Evolutionary conservation across 2,113 vertebrate species (phyloP).

Genomic region (Gymnogyps californianus): DNA sequence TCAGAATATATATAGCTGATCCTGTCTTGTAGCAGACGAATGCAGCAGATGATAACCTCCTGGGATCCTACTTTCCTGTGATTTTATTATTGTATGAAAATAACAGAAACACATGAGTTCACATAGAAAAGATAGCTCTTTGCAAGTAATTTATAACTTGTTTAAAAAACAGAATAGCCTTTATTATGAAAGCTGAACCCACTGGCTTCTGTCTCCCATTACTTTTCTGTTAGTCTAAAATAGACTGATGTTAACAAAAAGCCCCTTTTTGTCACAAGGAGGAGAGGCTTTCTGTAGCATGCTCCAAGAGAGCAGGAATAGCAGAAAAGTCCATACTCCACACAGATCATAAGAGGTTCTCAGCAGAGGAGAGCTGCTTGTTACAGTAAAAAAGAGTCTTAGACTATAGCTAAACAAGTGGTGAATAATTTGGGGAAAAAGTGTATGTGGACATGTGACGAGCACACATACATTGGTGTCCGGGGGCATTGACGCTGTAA

Average conservation of each 20-base stretch:
- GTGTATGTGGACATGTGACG: fast-evolving
- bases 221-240: not conserved
- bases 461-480: fast-evolving
- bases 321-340: not conserved
- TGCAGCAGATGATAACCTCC: not conserved
- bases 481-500: fast-evolving
- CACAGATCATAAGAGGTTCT: not conserved
- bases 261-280: not conserved
- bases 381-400: not conserved
- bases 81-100: not conserved
- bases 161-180: not conserved
- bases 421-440: not conserved
- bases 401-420: not conserved
- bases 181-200: not conserved
- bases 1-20: not conserved
- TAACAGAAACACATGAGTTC: not conserved
- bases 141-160: not conserved
- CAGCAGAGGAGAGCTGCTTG: not conserved
- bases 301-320: not conserved
- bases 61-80: not conserved
- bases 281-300: not conserved
- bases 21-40: not conserved
- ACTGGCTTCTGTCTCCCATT: not conserved
- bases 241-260: not conserved
- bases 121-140: not conserved